Conservation (phyloP, 2,888 invertebrate genomes). For the Antheraea assamensis region DNA sequence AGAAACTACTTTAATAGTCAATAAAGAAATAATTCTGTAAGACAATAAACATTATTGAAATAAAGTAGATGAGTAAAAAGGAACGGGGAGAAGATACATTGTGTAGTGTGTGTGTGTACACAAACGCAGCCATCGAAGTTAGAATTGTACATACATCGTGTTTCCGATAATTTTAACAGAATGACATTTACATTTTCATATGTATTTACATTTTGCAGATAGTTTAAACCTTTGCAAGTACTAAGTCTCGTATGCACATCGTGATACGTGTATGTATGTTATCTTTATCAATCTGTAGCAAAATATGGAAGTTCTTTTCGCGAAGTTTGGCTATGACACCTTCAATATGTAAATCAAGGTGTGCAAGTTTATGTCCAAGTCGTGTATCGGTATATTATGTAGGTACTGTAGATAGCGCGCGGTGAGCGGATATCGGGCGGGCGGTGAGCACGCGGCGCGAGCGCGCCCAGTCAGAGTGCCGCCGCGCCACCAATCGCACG, state of each 20-base stretch:
- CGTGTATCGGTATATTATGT: constrained; percentile 49
- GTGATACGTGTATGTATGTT: background rate
- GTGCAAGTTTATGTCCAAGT: constrained; percentile 59
- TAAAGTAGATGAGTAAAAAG: no score
- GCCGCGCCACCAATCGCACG: constrained; percentile 75
- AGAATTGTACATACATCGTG: background rate
- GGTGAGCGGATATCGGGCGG: constrained; percentile 75
- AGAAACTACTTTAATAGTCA: background rate
- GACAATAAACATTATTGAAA: no score
- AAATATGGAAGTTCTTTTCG: background rate
- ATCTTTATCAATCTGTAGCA: background rate
- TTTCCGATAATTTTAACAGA: background rate
- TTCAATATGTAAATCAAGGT: constrained; percentile 71
- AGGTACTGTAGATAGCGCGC: constrained; percentile 56
- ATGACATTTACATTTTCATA: background rate
- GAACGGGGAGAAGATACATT: no score
- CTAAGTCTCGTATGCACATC: background rate
- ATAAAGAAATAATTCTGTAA: background rate
- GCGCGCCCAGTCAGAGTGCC: constrained; percentile 82
- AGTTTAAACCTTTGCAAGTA: background rate
- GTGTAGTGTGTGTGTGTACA: background rate
- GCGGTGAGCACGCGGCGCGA: constrained; percentile 72
- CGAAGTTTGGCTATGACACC: constrained; percentile 38
- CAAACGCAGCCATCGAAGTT: background rate
- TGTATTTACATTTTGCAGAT: background rate